phyloP scores from a whole-genome alignment of 2,888 invertebrate genomes.

The Flabesymbios commensalis region DNA sequence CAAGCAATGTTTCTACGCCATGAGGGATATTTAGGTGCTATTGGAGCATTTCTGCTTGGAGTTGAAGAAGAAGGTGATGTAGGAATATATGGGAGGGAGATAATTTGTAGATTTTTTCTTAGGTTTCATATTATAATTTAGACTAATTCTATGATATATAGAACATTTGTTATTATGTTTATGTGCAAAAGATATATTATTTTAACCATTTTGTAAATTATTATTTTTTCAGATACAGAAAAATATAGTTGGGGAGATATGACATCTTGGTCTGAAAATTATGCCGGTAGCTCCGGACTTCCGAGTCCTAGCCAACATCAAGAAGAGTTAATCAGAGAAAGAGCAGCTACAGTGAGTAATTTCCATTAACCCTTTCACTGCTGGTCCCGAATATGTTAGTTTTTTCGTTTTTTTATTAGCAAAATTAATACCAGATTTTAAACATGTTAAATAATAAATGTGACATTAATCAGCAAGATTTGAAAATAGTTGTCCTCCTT shows the following conservation, averaged over 20 bases:
- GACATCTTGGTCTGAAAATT: slow-evolving; percentile 71
- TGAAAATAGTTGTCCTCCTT: too few relatives aligned
- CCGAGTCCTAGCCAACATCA: slow-evolving; percentile 63
- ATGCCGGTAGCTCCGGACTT: slow-evolving; percentile 70
- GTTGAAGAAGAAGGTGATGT: slow-evolving; percentile 66
- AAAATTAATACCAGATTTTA: too few relatives aligned
- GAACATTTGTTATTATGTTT: too few relatives aligned
- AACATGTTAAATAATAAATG: too few relatives aligned
- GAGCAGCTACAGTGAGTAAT: too few relatives aligned
- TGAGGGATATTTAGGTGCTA: slow-evolving; percentile 74
- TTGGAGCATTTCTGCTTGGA: slow-evolving; percentile 73
- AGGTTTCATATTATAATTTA: not conserved
- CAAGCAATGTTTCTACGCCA: slow-evolving; percentile 72
- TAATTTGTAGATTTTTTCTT: not conserved
- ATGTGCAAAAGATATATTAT: too few relatives aligned
- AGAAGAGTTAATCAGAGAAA: slow-evolving; percentile 24
- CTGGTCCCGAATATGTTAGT: too few relatives aligned
- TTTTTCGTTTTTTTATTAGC: too few relatives aligned
- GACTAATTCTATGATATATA: too few relatives aligned
- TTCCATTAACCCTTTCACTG: too few relatives aligned
- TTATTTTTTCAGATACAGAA: slow-evolving; percentile 58
- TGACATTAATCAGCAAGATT: too few relatives aligned
- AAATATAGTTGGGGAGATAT: slow-evolving; percentile 57
- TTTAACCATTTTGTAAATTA: too few relatives aligned
- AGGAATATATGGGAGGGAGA: not conserved